Evolutionary conservation across 2,888 invertebrate species (phyloP).

Genomic region (Crioceris asparagi): DNA sequence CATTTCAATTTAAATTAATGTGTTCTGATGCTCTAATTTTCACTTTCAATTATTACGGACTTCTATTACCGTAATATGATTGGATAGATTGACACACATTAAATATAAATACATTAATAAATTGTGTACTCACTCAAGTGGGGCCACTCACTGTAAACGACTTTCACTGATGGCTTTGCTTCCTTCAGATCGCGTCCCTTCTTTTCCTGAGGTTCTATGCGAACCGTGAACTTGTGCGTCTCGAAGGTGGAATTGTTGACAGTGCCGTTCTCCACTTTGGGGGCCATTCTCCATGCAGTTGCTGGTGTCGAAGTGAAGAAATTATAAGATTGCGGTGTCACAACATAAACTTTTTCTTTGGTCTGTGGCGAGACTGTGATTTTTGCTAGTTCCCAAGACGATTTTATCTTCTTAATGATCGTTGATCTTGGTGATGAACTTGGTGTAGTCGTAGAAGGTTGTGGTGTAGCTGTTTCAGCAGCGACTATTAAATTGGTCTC

Average conservation of each 20-base stretch:
- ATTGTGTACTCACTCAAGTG: slow-evolving; percentile 39
- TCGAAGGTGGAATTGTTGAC: slow-evolving; percentile 17
- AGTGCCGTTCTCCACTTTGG: slow-evolving; percentile 30
- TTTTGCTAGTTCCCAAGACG: slow-evolving; percentile 56
- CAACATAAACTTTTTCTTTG: slow-evolving; percentile 72
- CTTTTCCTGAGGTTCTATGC: slow-evolving; percentile 22
- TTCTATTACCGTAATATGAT: too few relatives aligned
- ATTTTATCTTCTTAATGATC: slow-evolving; percentile 26
- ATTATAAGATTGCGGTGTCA: slow-evolving; percentile 61
- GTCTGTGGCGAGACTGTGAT: slow-evolving; percentile 66
- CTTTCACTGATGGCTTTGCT: slow-evolving; percentile 24
- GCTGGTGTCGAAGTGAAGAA: slow-evolving; percentile 28
- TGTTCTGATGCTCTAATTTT: too few relatives aligned
- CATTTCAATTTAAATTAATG: too few relatives aligned
- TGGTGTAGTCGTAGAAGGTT: slow-evolving; percentile 7
- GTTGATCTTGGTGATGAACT: slow-evolving; percentile 13
- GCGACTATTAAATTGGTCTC: slow-evolving; percentile 28
- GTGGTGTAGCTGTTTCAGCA: slow-evolving; percentile 16
- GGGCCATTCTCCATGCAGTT: slow-evolving; percentile 29
- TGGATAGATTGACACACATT: too few relatives aligned
- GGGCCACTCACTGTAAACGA: slow-evolving; percentile 39
- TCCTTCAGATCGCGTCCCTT: slow-evolving; percentile 15
- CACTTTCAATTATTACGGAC: too few relatives aligned
- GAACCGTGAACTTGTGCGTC: slow-evolving; percentile 24
- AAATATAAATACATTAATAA: too few relatives aligned